Evolutionary conservation across 2,113 vertebrate genomes (phyloP).

Genomic region (Xiphophorus hellerii): DNA sequence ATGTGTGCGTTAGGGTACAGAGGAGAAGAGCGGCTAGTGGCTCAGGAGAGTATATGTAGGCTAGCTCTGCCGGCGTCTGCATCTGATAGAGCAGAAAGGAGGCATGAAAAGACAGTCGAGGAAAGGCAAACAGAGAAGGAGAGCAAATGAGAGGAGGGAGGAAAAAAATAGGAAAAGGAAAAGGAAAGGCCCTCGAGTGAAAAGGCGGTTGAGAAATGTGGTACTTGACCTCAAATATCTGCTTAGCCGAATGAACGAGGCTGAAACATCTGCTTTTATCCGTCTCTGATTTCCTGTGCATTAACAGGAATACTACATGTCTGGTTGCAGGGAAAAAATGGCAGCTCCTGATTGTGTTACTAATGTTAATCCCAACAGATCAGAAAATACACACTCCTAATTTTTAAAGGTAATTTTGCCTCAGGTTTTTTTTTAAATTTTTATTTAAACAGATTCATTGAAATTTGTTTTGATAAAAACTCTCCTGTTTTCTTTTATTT

Average conservation of each 20-base stretch:
- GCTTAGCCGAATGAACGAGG: constrained; percentile 47
- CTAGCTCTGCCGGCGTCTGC: constrained; percentile 43
- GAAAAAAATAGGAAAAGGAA: background rate
- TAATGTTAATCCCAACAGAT: background rate
- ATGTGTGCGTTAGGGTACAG: constrained; percentile 9
- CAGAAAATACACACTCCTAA: background rate
- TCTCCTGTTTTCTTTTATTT: background rate
- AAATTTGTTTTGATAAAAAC: background rate
- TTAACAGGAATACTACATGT: background rate
- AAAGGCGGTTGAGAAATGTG: constrained; percentile 47
- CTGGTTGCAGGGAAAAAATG: background rate
- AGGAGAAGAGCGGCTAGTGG: constrained; percentile 5
- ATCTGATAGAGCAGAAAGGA: constrained; percentile 54
- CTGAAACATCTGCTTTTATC: constrained; percentile 38
- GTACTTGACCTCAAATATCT: constrained; percentile 70
- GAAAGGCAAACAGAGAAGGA: constrained; percentile 14
- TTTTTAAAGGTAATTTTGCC: background rate
- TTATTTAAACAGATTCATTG: background rate
- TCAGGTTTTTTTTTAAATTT: background rate
- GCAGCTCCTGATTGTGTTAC: background rate
- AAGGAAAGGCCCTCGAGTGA: constrained; percentile 46
- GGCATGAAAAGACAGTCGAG: constrained; percentile 32
- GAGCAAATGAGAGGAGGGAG: constrained; percentile 16
- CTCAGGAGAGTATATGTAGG: background rate
- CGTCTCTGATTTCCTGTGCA: background rate